Conservation (phyloP, 2,797 vertebrate species). For the Percopsis omiscomaycus region DNA sequence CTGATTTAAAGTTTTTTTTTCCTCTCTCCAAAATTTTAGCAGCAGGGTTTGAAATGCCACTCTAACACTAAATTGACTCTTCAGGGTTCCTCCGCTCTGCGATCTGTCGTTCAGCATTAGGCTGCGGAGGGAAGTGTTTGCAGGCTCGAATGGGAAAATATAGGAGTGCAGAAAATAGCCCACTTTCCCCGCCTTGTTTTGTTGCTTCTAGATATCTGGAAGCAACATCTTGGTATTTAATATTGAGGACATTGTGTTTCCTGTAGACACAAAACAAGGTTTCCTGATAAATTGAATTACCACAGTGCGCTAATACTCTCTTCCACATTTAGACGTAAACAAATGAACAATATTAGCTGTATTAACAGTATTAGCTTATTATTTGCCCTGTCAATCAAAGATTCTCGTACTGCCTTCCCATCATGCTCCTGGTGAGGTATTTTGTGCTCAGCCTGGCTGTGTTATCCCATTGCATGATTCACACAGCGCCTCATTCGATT, state of each 20-base stretch:
- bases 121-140: conserved; percentile 24
- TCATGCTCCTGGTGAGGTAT: conserved; percentile 42
- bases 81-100: conserved; percentile 61
- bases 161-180: too few species aligned
- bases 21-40: conserved; percentile 55
- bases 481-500: conserved; percentile 64
- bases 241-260: too few species aligned
- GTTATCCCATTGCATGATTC: conserved; percentile 52
- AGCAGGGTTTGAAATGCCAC: conserved; percentile 66
- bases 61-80: conserved; percentile 70
- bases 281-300: too few species aligned
- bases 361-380: too few species aligned
- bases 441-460: conserved; percentile 42
- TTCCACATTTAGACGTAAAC: too few species aligned
- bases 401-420: conserved; percentile 32
- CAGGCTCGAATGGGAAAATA: too few species aligned
- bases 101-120: conserved; percentile 68
- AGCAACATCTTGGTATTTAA: too few species aligned
- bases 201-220: too few species aligned
- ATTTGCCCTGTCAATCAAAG: conserved; percentile 20
- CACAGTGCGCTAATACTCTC: too few species aligned
- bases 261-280: too few species aligned
- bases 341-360: too few species aligned
- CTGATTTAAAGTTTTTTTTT: conserved; percentile 46
- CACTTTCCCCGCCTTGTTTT: too few species aligned